A percentile compares a stretch with the other conserved stretches of the same genome.
These are phyloP conservation scores for Diabrotica undecimpunctata DNA, from an alignment of 1,140 invertebrate species.

Conservation along the genomic window DNA sequence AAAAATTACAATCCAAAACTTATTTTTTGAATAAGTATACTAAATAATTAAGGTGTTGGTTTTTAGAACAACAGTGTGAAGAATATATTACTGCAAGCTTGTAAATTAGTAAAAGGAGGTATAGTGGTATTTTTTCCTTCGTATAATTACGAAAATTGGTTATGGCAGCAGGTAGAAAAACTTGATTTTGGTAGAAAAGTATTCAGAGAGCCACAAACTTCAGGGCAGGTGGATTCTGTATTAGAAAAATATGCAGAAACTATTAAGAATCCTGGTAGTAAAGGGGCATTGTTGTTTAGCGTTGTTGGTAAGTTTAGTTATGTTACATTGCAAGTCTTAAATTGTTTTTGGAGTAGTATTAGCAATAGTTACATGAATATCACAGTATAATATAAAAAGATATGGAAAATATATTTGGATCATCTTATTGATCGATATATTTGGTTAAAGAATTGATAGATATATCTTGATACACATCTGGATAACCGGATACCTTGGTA, in stretches of 20 bases:
- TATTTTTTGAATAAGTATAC: too few species aligned
- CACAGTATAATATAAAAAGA: neutral
- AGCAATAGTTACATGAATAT: too few species aligned
- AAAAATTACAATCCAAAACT: too few species aligned
- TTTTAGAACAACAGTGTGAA: slow-evolving; percentile 34
- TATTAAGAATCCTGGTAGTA: slow-evolving; percentile 55
- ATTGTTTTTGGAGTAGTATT: too few species aligned
- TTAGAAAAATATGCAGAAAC: slow-evolving; percentile 66
- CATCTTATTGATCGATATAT: too few species aligned
- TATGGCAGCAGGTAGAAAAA: slow-evolving; percentile 63
- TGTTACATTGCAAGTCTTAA: neutral
- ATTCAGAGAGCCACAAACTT: slow-evolving; percentile 78
- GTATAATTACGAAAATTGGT: slow-evolving; percentile 82
- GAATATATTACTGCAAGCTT: slow-evolving; percentile 65
- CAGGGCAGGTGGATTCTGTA: slow-evolving; percentile 69
- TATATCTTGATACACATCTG: too few species aligned
- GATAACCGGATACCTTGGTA: too few species aligned
- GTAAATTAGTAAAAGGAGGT: slow-evolving; percentile 80
- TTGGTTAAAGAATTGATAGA: too few species aligned
- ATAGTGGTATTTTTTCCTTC: slow-evolving; percentile 95
- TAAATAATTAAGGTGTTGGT: neutral
- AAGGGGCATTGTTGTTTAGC: slow-evolving; percentile 77
- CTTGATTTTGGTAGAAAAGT: slow-evolving; percentile 71
- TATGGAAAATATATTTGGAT: too few species aligned
- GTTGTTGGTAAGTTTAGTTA: slow-evolving; percentile 65